These are phyloP conservation scores for Lottia scabra DNA, from an alignment of 2,888 invertebrate species.

Conservation along the genomic window DNA sequence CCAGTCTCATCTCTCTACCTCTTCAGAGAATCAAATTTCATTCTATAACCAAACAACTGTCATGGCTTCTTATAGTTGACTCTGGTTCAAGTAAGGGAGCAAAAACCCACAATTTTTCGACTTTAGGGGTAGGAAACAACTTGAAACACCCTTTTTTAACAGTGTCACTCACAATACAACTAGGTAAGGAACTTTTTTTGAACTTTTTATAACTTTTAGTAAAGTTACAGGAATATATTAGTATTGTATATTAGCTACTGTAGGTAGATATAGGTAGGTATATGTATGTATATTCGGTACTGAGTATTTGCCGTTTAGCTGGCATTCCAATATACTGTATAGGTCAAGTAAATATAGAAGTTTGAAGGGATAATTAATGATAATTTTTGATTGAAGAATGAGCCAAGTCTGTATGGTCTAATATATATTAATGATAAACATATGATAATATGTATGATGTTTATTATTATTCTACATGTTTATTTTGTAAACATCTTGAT, in stretches of 20 bases:
- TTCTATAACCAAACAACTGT: background rate
- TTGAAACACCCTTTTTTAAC: constrained; percentile 1
- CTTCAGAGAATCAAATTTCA: constrained; percentile 1
- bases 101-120: constrained; percentile 5
- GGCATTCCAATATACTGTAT: background rate
- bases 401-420: too few relatives aligned
- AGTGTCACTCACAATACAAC: background rate
- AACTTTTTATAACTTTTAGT: background rate
- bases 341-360: background rate
- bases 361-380: too few relatives aligned
- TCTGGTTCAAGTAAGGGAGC: constrained; percentile 6
- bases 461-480: too few relatives aligned
- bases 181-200: background rate
- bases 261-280: background rate
- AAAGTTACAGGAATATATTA: background rate
- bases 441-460: too few relatives aligned
- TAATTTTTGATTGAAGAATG: too few relatives aligned
- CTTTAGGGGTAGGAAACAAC: constrained; percentile 5
- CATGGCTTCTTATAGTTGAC: constrained; percentile 5
- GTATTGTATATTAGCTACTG: background rate
- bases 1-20: constrained; percentile 2
- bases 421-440: too few relatives aligned
- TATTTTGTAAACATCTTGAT: too few relatives aligned
- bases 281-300: background rate
- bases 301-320: background rate